Evolutionary conservation across 1,140 invertebrate species (phyloP), one percentile per base, ranked within the genome.

Genomic region (Aphelinus certus): DNA sequence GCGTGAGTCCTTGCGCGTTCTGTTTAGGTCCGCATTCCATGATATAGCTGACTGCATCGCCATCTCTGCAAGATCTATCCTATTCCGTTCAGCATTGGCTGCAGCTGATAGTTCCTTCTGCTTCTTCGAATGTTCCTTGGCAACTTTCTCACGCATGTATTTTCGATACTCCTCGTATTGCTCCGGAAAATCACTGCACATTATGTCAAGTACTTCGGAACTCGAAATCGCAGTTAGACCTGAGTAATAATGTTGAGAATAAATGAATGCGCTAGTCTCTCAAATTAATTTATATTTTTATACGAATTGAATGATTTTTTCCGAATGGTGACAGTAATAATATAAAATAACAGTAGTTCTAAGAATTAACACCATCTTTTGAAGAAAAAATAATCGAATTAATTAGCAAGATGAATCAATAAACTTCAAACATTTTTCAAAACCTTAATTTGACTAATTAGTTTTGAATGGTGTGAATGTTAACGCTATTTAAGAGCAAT

Each of bases 121-220:
- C 79, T 94, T 93, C 71, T 92, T 92, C 51, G 90, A 91, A 76
- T 94, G 89, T 83, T 92, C 93, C 79, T 92, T 91, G 26, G 92
- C 92, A 80, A 95, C 94, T 81, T 92, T 93, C 78, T 95, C 93
- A 7, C 95, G 89, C 82, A 97, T 91, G 80, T 95, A 92, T 79
- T 93, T 91, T 49, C 95, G 91, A 86, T 96, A 97, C 81, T 98
- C 96, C 88, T 97, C 95, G 84, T 97, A 98, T 84, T 98, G 98
- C 63, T 95, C 94, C 45, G 95, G 96, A 88, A 97, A 98, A 86
- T 98, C 97, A 65, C 93, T 92, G 77, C 94, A 94, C 95, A 98
- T 97, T 51, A 99, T 93, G 82, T 98, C 97, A 77, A 97, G 87
- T 45, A 98, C 95, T 86, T 98, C 97, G 48, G 95, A 94, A 79